Percentiles rank a stretch among this genome's conserved stretches.
phyloP scores from a whole-genome alignment of 2,113 vertebrate genomes.

The Arothron firmamentum region DNA sequence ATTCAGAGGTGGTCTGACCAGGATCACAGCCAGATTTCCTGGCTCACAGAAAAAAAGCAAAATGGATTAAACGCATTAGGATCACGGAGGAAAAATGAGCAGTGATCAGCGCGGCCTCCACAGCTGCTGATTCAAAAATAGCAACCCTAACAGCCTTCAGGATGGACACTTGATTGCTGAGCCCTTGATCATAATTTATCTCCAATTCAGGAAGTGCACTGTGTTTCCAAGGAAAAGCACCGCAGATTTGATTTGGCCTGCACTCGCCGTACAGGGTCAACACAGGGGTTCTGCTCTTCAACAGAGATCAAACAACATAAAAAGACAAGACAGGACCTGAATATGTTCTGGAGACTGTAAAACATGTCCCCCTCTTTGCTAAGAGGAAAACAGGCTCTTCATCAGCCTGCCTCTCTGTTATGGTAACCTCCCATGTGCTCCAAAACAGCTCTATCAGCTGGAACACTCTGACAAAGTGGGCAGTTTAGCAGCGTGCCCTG shows the following conservation, averaged over 20 bases:
- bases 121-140: conserved; percentile 47
- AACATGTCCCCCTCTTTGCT: conserved; percentile 45
- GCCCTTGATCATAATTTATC: conserved; percentile 27
- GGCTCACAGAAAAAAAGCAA: conserved; percentile 36
- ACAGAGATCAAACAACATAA: conserved; percentile 27
- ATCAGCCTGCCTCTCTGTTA: conserved; percentile 54
- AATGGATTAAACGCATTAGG: conserved; percentile 45
- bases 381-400: conserved; percentile 50
- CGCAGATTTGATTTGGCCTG: neutral
- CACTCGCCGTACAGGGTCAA: conserved; percentile 5
- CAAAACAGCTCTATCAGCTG: conserved; percentile 61
- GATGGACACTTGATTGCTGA: conserved; percentile 31
- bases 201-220: neutral
- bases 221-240: neutral
- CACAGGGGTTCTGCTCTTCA: conserved; percentile 3
- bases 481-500: conserved; percentile 33
- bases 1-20: no score
- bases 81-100: neutral
- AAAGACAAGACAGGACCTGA: conserved; percentile 22
- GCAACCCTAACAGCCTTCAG: conserved; percentile 28
- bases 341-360: conserved; percentile 13
- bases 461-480: conserved; percentile 47
- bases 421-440: conserved; percentile 61
- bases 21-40: conserved; percentile 17
- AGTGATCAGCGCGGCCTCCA: conserved; percentile 19